Evolutionary conservation across 2,113 vertebrate species (phyloP).

Genomic region (Ailurus styani): DNA sequence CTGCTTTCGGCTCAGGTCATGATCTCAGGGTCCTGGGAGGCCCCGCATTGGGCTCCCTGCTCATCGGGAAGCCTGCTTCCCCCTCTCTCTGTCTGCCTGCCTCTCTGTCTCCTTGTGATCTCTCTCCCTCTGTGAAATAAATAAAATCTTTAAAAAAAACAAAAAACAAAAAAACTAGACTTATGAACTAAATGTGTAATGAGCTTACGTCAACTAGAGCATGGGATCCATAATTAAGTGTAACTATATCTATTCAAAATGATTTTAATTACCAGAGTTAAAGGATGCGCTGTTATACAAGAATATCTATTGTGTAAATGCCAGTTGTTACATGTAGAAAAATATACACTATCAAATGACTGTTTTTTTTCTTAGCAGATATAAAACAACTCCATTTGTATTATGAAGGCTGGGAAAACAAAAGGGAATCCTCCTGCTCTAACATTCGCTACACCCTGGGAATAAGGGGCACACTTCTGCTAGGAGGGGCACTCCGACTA

Average conservation of each 20-base stretch:
- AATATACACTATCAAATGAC: slow-evolving; percentile 25
- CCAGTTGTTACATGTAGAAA: slow-evolving; percentile 50
- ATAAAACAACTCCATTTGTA: background rate
- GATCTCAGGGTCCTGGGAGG: too few species aligned
- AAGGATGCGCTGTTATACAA: background rate
- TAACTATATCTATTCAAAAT: slow-evolving; percentile 23
- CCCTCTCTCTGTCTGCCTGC: too few species aligned
- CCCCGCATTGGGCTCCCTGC: too few species aligned
- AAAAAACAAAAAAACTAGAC: too few species aligned
- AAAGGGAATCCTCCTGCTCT: background rate
- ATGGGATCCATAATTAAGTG: slow-evolving; percentile 33
- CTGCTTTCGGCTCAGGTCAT: too few species aligned
- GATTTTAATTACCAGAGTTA: slow-evolving; percentile 57
- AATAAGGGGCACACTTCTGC: background rate
- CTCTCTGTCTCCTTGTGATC: too few species aligned
- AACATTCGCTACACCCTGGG: background rate
- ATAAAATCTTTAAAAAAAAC: too few species aligned
- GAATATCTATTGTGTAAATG: slow-evolving; percentile 9
- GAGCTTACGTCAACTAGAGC: background rate
- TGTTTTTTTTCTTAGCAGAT: background rate
- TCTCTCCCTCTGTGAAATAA: too few species aligned
- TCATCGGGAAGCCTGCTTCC: too few species aligned
- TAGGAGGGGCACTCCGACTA: background rate
- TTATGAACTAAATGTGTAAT: slow-evolving; percentile 16
- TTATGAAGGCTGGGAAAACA: background rate